Conservation (phyloP, 2,113 vertebrate genomes). For the Ceuthmochares aereus region DNA sequence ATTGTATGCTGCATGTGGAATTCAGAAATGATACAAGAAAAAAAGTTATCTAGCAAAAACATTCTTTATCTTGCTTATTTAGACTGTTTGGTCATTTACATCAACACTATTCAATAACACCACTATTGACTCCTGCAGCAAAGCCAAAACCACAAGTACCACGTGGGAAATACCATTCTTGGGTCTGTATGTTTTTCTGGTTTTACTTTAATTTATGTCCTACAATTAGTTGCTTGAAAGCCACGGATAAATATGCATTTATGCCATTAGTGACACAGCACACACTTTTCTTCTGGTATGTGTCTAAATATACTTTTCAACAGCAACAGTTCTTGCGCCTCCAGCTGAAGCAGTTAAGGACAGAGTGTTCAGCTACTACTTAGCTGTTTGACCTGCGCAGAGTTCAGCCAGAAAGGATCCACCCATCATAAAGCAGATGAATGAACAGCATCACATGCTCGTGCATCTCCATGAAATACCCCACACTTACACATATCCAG, state of each 20-base stretch:
- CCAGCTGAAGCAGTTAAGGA: neutral
- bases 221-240: neutral
- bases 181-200: neutral
- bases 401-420: neutral
- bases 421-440: neutral
- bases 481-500: rapidly evolving
- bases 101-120: neutral
- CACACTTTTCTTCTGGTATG: neutral
- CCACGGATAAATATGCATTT: neutral
- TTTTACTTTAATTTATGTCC: neutral
- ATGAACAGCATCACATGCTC: neutral
- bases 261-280: neutral
- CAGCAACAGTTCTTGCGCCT: neutral
- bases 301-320: neutral
- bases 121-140: neutral
- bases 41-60: neutral
- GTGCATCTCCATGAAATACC: neutral
- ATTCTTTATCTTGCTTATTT: neutral
- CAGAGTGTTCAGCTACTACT: neutral
- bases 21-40: neutral
- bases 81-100: neutral
- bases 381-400: neutral
- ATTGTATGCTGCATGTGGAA: neutral
- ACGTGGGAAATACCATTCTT: neutral
- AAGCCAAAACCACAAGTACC: neutral